Percentiles rank a stretch among this genome's conserved stretches.
These are phyloP conservation scores for Odocoileus hemionus DNA, from an alignment of 2,113 vertebrate species.

Conservation along the genomic window DNA sequence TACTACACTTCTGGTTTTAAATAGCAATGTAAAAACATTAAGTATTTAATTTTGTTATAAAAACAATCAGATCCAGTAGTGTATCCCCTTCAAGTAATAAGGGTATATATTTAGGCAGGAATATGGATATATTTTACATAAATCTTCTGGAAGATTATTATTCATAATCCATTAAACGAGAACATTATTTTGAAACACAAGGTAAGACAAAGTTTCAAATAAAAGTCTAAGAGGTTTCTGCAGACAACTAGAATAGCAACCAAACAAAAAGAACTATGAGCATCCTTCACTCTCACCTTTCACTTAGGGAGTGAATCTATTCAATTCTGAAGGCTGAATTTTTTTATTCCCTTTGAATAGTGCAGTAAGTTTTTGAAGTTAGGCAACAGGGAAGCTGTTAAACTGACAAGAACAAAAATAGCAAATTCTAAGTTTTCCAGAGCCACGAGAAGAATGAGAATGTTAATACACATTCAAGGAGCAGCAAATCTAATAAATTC, in stretches of 20 bases:
- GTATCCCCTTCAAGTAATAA: not conserved
- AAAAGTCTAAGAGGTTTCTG: not conserved
- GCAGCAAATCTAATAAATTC: not conserved
- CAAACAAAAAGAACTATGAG: not conserved
- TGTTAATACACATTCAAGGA: not conserved
- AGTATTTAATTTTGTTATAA: not conserved
- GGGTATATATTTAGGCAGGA: not conserved
- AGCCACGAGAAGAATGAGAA: not conserved
- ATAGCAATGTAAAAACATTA: not conserved
- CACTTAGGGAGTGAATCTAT: not conserved
- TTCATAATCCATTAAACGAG: not conserved
- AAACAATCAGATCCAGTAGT: not conserved
- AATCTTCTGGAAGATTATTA: not conserved
- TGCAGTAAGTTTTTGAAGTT: constrained; percentile 4
- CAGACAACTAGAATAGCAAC: not conserved
- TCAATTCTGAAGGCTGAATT: constrained; percentile 13
- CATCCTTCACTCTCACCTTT: not conserved
- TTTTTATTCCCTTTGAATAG: constrained; percentile 21
- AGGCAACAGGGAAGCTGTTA: not conserved
- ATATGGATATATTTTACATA: not conserved
- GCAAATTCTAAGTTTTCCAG: not conserved
- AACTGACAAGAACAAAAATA: not conserved
- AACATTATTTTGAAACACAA: not conserved
- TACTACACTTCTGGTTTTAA: not conserved
- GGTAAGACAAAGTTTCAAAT: not conserved